Base-by-base conservation (phyloP, 2,113 vertebrate species). In the Strix uralensis region DNA sequence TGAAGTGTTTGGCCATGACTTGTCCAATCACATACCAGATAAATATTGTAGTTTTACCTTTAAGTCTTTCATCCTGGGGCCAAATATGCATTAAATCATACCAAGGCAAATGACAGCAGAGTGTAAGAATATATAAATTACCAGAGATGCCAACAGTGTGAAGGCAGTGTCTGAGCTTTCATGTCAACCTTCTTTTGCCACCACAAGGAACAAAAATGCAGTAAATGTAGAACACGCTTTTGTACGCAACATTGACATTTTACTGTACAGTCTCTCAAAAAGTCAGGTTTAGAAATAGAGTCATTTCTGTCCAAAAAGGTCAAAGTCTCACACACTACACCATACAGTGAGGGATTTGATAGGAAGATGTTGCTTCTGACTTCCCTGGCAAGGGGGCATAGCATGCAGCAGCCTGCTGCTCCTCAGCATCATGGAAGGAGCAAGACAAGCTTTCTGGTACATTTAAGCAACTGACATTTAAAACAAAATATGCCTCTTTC, bases 321-420 rank as follows among this genome's bases (percentile, higher is more conserved):
- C 19, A 16, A 66, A 61, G 32, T 49, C 21, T 81, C 44, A 13
- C 16, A 21, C 0, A 0, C 32, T 32, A n/a, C n/a, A 42, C 40
- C 61, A 9, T 22, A 12, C 30, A 59, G 38, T 0, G 8, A 83
- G 16, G 58, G 36, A n/a, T 79, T 49, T 46, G 40, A n/a, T 4
- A 13, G 36, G 23, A 69, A 77, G 21, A 10, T 14, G 34, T 51
- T 65, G 58, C 40, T 81, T 80, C 36, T 26, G 49, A 77, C 36
- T 57, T 79, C 16, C 38, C 46, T 42, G 51, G 46, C 30, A 81
- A 54, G 8, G 11, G 25, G 40, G 5, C 7, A 21, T 1, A 2
- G 40, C 38, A 15, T 27, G 55, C 44, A 32, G 29, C 51, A 73
- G 67, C 32, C 62, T 65, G 27, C 55, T 57, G 15, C 52, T 46